phyloP scores from a whole-genome alignment of 2,888 invertebrate species.

The Tipula unca region DNA sequence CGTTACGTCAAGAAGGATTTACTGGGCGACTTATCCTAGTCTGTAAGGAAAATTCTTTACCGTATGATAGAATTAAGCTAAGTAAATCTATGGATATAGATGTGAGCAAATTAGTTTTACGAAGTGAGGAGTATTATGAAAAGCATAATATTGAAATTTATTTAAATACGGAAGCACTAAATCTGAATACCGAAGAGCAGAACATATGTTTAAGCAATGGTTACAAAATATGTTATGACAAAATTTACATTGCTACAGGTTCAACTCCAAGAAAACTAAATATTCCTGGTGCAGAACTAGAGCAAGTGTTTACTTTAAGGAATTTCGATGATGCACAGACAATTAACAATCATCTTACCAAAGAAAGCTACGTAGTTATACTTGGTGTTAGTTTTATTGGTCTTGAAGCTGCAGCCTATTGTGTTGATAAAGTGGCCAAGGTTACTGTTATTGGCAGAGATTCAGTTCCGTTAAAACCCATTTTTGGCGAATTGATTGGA shows the following conservation, averaged over 20 bases:
- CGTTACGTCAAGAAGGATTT: slow-evolving; percentile 84
- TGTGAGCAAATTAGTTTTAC: slow-evolving; percentile 60
- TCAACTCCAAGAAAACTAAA: slow-evolving; percentile 58
- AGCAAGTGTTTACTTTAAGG: slow-evolving; percentile 67
- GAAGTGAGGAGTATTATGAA: slow-evolving; percentile 65
- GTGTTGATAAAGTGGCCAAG: slow-evolving; percentile 64
- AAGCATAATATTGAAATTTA: slow-evolving; percentile 67
- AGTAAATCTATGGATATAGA: slow-evolving; percentile 70
- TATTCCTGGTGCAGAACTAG: slow-evolving; percentile 59
- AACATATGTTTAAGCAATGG: slow-evolving; percentile 60
- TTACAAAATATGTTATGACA: slow-evolving; percentile 57
- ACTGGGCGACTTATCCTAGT: slow-evolving; percentile 72
- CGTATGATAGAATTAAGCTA: slow-evolving; percentile 89
- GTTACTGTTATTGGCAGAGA: slow-evolving; percentile 73
- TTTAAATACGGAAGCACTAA: slow-evolving; percentile 58
- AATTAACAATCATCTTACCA: slow-evolving; percentile 51
- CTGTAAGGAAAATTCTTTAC: slow-evolving; percentile 70
- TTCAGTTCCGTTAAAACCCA: slow-evolving; percentile 59
- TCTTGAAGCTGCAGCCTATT: slow-evolving; percentile 78
- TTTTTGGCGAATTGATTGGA: slow-evolving; percentile 75
- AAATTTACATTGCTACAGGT: slow-evolving; percentile 79
- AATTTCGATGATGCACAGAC: slow-evolving; percentile 62
- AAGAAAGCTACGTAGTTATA: slow-evolving; percentile 71
- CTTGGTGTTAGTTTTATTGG: slow-evolving; percentile 90
- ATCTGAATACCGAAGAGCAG: slow-evolving; percentile 55